Percentiles rank a stretch among this genome's conserved stretches.
Evolutionary conservation across 2,888 invertebrate genomes (phyloP).

Genomic region (Antheraea assamensis): DNA sequence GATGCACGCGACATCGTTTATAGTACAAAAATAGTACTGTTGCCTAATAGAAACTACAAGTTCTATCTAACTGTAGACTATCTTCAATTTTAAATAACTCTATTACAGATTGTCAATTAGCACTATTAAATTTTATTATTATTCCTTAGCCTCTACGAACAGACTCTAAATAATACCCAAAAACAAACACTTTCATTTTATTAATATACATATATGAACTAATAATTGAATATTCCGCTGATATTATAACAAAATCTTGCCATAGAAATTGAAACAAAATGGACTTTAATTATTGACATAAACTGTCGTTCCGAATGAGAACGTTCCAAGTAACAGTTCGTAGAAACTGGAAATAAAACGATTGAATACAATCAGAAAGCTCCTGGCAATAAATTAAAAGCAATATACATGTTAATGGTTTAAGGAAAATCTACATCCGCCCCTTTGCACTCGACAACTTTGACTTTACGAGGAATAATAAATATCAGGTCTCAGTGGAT

Average conservation of each 20-base stretch:
- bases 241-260: neutral
- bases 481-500: slow-evolving; percentile 32
- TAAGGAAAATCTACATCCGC: slow-evolving; percentile 70
- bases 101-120: too few species aligned
- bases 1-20: too few species aligned
- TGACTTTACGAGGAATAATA: slow-evolving; percentile 29
- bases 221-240: too few species aligned
- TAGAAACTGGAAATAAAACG: slow-evolving; percentile 58
- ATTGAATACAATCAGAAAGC: slow-evolving; percentile 62
- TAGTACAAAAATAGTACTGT: too few species aligned
- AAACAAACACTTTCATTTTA: too few species aligned
- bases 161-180: too few species aligned
- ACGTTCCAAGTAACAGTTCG: slow-evolving; percentile 27
- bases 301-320: slow-evolving; percentile 27
- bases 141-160: too few species aligned
- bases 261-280: slow-evolving; percentile 19
- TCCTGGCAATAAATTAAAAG: slow-evolving; percentile 67
- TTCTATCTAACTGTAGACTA: too few species aligned
- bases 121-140: too few species aligned
- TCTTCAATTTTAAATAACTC: too few species aligned
- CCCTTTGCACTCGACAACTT: slow-evolving; percentile 55
- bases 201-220: too few species aligned
- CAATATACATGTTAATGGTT: slow-evolving; percentile 76
- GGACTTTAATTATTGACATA: slow-evolving; percentile 24
- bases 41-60: too few species aligned